A percentile compares a stretch with the other conserved stretches of the same genome.
These are phyloP conservation scores for Mixornis gularis DNA, from an alignment of 2,113 vertebrate genomes.

Conservation along the genomic window DNA sequence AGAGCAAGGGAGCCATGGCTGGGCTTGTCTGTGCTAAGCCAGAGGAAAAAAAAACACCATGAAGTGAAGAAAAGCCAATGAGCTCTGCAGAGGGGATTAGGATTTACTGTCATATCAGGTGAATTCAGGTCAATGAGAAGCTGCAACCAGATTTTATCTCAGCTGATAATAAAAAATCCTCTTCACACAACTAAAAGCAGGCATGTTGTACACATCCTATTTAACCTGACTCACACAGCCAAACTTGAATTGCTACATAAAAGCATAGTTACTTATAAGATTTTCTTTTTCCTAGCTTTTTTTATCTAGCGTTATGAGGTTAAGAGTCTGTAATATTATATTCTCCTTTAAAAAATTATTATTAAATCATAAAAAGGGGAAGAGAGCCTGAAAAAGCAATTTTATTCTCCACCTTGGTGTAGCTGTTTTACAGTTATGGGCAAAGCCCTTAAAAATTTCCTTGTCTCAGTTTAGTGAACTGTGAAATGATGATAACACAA, in stretches of 20 bases:
- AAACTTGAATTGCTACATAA: neutral
- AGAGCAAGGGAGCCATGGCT: neutral
- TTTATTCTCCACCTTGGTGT: neutral
- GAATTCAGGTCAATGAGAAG: conserved; percentile 46
- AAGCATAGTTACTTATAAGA: neutral
- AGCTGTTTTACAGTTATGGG: neutral
- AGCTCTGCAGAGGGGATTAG: conserved; percentile 21
- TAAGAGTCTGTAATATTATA: neutral
- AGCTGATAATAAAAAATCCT: conserved; percentile 13
- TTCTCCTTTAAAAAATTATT: neutral
- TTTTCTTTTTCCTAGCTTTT: neutral
- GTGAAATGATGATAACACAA: neutral
- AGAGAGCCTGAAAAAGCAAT: neutral
- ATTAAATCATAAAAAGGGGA: neutral
- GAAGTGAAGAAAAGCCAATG: neutral
- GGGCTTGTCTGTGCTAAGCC: neutral
- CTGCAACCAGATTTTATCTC: neutral
- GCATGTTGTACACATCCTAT: neutral
- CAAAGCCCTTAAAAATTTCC: neutral
- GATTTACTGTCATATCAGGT: conserved; percentile 52
- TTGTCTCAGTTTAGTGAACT: conserved; percentile 3
- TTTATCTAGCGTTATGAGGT: neutral
- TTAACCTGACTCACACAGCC: neutral
- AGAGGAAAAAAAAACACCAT: neutral
- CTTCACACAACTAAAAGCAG: neutral